phyloP scores from a whole-genome alignment of 1,140 invertebrate species.

The Periplaneta americana region DNA sequence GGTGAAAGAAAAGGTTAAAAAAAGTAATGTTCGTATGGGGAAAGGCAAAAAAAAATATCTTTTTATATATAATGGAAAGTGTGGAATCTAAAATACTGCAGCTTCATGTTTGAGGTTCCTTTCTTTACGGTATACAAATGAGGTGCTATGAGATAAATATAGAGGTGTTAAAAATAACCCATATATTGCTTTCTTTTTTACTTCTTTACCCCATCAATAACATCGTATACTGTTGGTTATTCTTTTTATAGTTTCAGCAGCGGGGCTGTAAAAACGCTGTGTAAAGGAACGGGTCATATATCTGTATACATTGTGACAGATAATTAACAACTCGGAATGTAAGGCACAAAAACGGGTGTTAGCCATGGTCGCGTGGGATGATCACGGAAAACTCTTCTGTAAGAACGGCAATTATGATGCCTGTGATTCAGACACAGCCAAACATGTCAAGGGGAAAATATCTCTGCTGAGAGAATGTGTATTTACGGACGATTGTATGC shows the following conservation, averaged over 20 bases:
- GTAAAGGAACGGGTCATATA: not conserved
- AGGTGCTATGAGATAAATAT: not conserved
- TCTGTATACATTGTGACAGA: not conserved
- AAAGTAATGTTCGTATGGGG: not conserved
- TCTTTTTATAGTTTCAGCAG: not conserved
- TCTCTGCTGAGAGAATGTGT: too few relatives aligned
- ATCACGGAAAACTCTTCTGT: not conserved
- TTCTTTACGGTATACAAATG: not conserved
- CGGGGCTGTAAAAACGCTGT: not conserved
- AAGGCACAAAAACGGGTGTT: not conserved
- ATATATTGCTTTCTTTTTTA: not conserved
- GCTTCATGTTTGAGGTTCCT: not conserved
- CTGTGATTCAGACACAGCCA: too few relatives aligned
- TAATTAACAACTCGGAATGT: not conserved
- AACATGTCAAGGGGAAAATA: too few relatives aligned
- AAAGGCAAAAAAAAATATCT: not conserved
- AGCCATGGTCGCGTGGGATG: not conserved
- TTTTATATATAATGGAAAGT: not conserved
- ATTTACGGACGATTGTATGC: too few relatives aligned
- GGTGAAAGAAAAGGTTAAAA: not conserved
- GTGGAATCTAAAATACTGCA: not conserved
- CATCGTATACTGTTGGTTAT: not conserved
- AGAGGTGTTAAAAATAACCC: not conserved
- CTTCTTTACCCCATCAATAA: not conserved
- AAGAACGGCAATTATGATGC: not conserved